Evolutionary conservation across 2,113 vertebrate species (phyloP).

Genomic region (Xiphophorus hellerii): DNA sequence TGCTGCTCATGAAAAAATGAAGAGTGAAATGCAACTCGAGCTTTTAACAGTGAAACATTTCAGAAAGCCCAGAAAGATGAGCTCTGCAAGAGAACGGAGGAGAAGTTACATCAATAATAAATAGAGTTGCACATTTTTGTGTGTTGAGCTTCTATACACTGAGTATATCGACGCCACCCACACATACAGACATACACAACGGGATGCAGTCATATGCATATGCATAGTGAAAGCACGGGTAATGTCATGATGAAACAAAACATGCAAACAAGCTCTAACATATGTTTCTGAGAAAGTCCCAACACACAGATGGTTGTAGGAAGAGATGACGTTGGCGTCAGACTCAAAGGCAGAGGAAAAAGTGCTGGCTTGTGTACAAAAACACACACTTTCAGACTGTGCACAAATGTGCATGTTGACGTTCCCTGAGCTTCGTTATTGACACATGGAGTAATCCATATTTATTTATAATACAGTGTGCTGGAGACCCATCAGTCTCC

Average conservation of each 20-base stretch:
- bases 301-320: slow-evolving; percentile 8
- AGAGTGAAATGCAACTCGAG: slow-evolving; percentile 62
- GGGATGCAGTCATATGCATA: neutral
- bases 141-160: neutral
- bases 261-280: slow-evolving; percentile 1
- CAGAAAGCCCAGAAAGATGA: slow-evolving; percentile 64
- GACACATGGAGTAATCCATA: slow-evolving; percentile 72
- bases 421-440: slow-evolving; percentile 56
- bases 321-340: slow-evolving; percentile 12
- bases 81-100: slow-evolving; percentile 35
- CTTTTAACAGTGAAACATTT: slow-evolving; percentile 67
- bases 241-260: neutral
- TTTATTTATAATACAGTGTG: slow-evolving; percentile 78
- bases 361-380: slow-evolving; percentile 26
- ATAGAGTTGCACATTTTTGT: slow-evolving; percentile 37
- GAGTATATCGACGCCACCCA: neutral
- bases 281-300: neutral
- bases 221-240: neutral
- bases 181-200: neutral
- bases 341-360: slow-evolving; percentile 19
- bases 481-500: slow-evolving; percentile 66
- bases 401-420: slow-evolving; percentile 24
- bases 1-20: slow-evolving; percentile 73
- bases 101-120: slow-evolving; percentile 71
- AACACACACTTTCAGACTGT: slow-evolving; percentile 12